A percentile compares a stretch with the other conserved stretches of the same genome.
Conservation (phyloP, 2,888 invertebrate genomes). For the Fragum fragum region DNA sequence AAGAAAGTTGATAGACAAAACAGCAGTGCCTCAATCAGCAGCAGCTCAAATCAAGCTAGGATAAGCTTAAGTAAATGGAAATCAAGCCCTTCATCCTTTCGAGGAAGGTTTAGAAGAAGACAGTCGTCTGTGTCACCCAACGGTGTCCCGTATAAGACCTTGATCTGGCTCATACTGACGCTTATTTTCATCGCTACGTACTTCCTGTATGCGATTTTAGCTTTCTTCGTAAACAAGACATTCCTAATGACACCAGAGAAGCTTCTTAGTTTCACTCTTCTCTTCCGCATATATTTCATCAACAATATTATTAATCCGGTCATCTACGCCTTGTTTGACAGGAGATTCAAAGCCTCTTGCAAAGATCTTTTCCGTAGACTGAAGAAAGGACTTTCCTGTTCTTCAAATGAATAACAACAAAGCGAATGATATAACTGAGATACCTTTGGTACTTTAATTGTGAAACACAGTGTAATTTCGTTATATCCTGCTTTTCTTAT, state of each 20-base stretch:
- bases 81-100: conserved; percentile 36
- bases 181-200: conserved; percentile 56
- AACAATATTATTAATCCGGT: conserved; percentile 60
- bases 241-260: conserved; percentile 25
- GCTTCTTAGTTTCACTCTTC: conserved; percentile 27
- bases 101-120: conserved; percentile 24
- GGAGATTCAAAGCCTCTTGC: conserved; percentile 50
- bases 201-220: conserved; percentile 46
- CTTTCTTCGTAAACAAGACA: conserved; percentile 32
- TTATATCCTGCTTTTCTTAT: too few species aligned
- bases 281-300: conserved; percentile 51
- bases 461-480: too few species aligned
- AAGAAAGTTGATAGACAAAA: background rate
- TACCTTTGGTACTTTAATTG: too few species aligned
- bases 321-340: conserved; percentile 47
- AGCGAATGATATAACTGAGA: too few species aligned
- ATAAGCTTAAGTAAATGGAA: conserved; percentile 27
- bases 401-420: background rate
- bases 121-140: conserved; percentile 32
- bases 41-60: conserved; percentile 17
- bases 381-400: background rate
- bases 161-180: conserved; percentile 63
- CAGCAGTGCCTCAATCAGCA: background rate
- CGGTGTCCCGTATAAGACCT: conserved; percentile 54
- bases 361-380: background rate